Evolutionary conservation across 2,113 vertebrate genomes (phyloP), one percentile per base, ranked within the genome.

Genomic region (Phyllostomus hastatus): DNA sequence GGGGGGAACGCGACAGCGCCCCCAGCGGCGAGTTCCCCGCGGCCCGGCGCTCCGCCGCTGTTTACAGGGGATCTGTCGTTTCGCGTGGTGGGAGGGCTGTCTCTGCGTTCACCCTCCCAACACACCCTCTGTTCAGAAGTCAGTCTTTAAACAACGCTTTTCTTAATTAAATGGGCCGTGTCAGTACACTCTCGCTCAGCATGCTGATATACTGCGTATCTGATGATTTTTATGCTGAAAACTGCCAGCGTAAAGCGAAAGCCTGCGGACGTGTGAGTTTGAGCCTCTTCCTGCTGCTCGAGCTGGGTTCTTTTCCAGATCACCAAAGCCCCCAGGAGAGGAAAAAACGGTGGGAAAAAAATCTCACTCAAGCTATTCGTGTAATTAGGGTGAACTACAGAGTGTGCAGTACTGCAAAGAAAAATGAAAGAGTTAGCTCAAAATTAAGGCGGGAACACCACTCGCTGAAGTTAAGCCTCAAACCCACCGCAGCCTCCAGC

Each of bases 351-450:
- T 16, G 1, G 1, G 66, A 86, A 43, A 22, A 11, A 59, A 26
- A 59, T 11, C 10, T 52, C 81, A 7, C 33, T 59, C 7, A 91
- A 80, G n/a, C 5, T 57, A 66, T 79, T 73, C 24, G 9, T 43
- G 5, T 66, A 64, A 76, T 84, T 84, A 41, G 7, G 50, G n/a
- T 84, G 48, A 95, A 92, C 73, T 57, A 69, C 14, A 38, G 85
- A 84, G 22, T 67, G 64, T 59, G 11, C 9, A 72, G 20, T 46
- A 43, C 2, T 17, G n/a, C 52, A 69, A 83, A 82, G 5, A 61
- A 72, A 87, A 75, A 33, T 9, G 6, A 54, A 43, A n/a, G 70
- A 57, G 28, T 12, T 48, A 43, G 35, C 59, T 75, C 22, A 57
- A 75, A 92, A 90, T 22, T n/a, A 17, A 84, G 50, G 8, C 33